Conservation (phyloP, 1,140 invertebrate species). For the Drosophila lacteicornis region DNA sequence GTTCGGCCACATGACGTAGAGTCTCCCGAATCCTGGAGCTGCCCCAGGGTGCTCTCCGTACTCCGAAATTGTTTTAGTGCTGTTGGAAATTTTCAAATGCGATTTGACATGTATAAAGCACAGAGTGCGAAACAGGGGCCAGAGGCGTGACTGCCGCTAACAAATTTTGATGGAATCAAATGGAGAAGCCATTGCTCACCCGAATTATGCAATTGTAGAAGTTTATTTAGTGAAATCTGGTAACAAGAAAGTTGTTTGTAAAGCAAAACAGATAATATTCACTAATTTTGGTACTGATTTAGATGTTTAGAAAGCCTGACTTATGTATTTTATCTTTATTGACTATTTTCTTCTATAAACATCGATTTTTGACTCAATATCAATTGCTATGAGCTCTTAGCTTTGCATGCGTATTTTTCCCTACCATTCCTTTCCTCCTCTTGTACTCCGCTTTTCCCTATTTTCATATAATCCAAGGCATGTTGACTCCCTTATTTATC, state of each 20-base stretch:
- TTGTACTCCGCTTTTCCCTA: not conserved
- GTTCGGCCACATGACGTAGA: slow-evolving; percentile 77
- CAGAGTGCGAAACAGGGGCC: slow-evolving; percentile 26
- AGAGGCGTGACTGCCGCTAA: slow-evolving; percentile 27
- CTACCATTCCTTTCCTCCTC: not conserved
- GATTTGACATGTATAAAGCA: slow-evolving; percentile 47
- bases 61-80: slow-evolving; percentile 60
- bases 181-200: slow-evolving; percentile 1
- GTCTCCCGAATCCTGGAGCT: slow-evolving; percentile 25
- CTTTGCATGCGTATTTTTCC: not conserved
- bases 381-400: not conserved
- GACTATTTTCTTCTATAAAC: not conserved
- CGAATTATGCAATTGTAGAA: not conserved
- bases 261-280: not conserved
- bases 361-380: not conserved
- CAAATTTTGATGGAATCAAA: slow-evolving; percentile 34
- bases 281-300: not conserved
- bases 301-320: not conserved
- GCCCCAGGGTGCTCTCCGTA: slow-evolving; percentile 31
- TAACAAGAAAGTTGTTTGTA: not conserved
- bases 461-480: not conserved
- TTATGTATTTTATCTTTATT: not conserved
- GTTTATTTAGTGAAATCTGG: not conserved
- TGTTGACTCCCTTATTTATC: not conserved
- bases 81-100: slow-evolving; percentile 52